Conservation (phyloP, 2,113 vertebrate species). For the Ptilorrhoa leucosticta region DNA sequence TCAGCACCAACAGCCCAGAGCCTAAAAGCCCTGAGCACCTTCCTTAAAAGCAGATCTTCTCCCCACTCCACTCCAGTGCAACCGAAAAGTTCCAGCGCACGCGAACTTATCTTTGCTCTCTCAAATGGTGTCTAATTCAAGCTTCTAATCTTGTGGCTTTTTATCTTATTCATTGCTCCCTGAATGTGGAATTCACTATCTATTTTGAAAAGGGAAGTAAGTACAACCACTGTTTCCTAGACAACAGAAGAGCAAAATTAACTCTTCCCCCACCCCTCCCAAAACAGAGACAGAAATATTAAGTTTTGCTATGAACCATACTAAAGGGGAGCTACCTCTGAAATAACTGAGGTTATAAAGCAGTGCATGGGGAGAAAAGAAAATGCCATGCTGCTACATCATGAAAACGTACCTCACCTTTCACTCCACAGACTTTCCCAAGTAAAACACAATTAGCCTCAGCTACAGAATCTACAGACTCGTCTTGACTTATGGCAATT, state of each 20-base stretch:
- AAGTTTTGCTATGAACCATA: not conserved
- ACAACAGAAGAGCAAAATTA: conserved; percentile 59
- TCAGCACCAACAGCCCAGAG: not conserved
- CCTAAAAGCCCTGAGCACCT: not conserved
- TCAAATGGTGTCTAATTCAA: conserved; percentile 33
- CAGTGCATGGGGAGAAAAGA: not conserved
- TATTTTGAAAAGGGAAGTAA: conserved; percentile 48
- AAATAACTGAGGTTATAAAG: not conserved
- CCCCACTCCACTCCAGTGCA: not conserved
- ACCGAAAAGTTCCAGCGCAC: not conserved
- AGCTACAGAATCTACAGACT: not conserved
- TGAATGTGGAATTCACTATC: conserved; percentile 46
- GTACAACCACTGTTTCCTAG: conserved; percentile 49
- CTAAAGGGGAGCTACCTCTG: not conserved
- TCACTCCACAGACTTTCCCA: not conserved
- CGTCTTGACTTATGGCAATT: not conserved
- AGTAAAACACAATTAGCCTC: not conserved
- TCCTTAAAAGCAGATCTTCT: not conserved
- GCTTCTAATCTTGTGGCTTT: conserved; percentile 38
- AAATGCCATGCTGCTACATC: accelerated
- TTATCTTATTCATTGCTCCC: conserved; percentile 50
- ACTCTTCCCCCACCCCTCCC: conserved; percentile 20
- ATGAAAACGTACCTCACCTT: not conserved
- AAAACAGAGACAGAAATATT: not conserved
- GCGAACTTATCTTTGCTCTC: conserved; percentile 31